These are phyloP conservation scores for Hiodon alosoides DNA, from an alignment of 2,113 vertebrate species.

Conservation along the genomic window DNA sequence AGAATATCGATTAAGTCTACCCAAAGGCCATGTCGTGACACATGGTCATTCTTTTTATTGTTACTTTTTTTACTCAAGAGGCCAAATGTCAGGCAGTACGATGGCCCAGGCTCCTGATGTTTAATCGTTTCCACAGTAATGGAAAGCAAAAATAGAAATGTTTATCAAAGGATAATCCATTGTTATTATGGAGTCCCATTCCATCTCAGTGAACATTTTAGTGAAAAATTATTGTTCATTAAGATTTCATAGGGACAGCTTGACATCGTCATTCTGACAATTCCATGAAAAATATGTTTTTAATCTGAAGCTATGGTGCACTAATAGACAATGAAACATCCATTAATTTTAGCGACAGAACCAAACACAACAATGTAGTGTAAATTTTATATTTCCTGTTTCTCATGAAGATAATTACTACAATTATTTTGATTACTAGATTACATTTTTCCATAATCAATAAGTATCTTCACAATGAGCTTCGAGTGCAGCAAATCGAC, in stretches of 20 bases:
- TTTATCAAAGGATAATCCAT: constrained; percentile 35
- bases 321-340: constrained; percentile 8
- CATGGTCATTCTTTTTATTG: constrained; percentile 41
- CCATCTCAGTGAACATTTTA: constrained; percentile 43
- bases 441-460: constrained; percentile 22
- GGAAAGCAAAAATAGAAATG: constrained; percentile 38
- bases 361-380: constrained; percentile 26
- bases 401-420: no score
- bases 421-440: not conserved
- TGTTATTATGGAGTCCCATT: constrained; percentile 44
- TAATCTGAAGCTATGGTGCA: constrained; percentile 39
- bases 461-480: no score
- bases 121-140: constrained; percentile 42
- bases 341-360: constrained; percentile 19
- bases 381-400: constrained; percentile 30
- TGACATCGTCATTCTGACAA: constrained; percentile 39
- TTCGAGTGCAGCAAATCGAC: constrained; percentile 37
- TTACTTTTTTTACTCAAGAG: constrained; percentile 41
- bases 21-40: constrained; percentile 9
- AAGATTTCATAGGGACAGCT: constrained; percentile 23
- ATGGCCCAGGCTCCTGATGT: not conserved
- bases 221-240: constrained; percentile 38
- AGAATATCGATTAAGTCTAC: constrained; percentile 59
- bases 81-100: constrained; percentile 29
- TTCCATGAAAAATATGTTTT: constrained; percentile 41